These are phyloP conservation scores for Drosophila truncata DNA, from an alignment of 1,140 invertebrate genomes.

Conservation along the genomic window DNA sequence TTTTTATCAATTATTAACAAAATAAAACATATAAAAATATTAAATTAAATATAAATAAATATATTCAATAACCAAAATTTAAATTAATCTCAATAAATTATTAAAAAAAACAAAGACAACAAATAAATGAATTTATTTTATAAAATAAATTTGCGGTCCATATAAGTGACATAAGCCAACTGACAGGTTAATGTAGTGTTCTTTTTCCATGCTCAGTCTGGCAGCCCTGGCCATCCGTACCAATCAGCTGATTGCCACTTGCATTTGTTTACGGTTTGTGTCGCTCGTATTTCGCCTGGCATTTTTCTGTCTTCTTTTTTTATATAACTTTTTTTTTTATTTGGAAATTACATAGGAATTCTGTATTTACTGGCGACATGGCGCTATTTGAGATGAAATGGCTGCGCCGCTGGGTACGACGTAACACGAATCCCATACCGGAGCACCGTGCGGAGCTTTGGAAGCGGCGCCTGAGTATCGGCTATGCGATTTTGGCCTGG, in stretches of 20 bases:
- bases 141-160: neutral
- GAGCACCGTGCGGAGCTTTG: conserved; percentile 86
- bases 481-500: conserved; percentile 88
- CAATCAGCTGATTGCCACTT: conserved; percentile 12
- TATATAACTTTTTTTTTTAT: conserved; percentile 30
- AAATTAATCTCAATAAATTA: neutral
- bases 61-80: too few relatives aligned
- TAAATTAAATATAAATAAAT: too few relatives aligned
- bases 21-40: too few relatives aligned
- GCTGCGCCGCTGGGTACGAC: conserved; percentile 87
- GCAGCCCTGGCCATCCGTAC: neutral
- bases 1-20: too few relatives aligned
- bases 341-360: neutral
- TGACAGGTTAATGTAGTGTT: neutral
- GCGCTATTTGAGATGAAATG: conserved; percentile 84
- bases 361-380: conserved; percentile 39
- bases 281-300: neutral
- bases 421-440: conserved; percentile 88
- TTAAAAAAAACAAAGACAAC: too few relatives aligned
- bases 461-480: conserved; percentile 87
- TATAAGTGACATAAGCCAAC: neutral
- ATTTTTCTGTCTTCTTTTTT: conserved; percentile 23
- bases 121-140: too few relatives aligned
- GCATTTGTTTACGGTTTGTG: conserved; percentile 45
- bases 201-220: neutral